These are phyloP conservation scores for Phyllostomus hastatus DNA, from an alignment of 2,113 vertebrate genomes.

Conservation along the genomic window DNA sequence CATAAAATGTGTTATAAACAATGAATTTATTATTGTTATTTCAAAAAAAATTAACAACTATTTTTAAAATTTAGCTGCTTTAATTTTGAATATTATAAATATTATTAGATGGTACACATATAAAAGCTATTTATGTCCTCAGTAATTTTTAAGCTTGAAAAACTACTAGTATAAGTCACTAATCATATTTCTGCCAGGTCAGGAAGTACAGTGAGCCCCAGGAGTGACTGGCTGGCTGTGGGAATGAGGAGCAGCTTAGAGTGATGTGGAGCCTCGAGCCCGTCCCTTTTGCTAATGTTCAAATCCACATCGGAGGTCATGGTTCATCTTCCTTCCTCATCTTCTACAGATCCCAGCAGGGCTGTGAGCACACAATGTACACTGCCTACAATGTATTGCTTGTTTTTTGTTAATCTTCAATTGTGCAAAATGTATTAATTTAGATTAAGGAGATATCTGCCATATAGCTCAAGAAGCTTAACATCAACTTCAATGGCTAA, in stretches of 20 bases:
- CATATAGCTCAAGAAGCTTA: background rate
- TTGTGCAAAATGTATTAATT: background rate
- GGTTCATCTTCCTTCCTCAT: background rate
- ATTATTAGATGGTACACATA: background rate
- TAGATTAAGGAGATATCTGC: background rate
- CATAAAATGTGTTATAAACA: background rate
- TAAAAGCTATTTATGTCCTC: background rate
- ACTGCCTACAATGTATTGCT: background rate
- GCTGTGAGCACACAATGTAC: background rate
- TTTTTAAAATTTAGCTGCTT: background rate
- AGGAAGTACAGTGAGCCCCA: background rate
- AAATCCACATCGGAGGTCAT: background rate
- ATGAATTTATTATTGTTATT: background rate
- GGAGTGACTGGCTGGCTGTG: background rate
- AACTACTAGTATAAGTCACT: background rate
- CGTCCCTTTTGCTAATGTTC: background rate
- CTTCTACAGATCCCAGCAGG: background rate
- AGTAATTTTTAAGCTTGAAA: background rate
- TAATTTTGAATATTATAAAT: background rate
- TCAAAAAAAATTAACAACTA: background rate
- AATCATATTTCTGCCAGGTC: background rate
- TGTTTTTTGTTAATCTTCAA: background rate
- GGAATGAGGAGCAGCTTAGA: background rate
- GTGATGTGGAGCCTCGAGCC: background rate
- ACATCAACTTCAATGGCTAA: background rate